Evolutionary conservation across 2,113 vertebrate genomes (phyloP).

Genomic region (Tringa solitaria): DNA sequence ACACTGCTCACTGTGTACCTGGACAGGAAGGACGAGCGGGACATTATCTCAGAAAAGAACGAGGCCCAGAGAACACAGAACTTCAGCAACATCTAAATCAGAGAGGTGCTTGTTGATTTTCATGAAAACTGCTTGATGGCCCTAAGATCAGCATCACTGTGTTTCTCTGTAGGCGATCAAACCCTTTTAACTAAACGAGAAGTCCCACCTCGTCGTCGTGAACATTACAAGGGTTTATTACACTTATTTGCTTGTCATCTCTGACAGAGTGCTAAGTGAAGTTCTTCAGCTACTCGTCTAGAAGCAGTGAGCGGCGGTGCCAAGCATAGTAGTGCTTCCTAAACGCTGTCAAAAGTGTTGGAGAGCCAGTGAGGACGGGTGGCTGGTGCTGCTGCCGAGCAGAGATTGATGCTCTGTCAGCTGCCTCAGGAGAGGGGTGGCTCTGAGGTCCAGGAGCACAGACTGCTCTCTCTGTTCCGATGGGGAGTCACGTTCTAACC

Average conservation of each 20-base stretch:
- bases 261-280: neutral
- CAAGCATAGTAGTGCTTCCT: slow-evolving; percentile 17
- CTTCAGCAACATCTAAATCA: neutral
- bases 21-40: neutral
- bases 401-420: neutral
- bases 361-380: neutral
- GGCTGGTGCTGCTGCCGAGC: neutral
- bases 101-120: neutral
- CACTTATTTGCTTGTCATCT: neutral
- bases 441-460: neutral
- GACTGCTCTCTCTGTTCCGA: neutral
- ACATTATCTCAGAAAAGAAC: neutral
- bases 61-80: neutral
- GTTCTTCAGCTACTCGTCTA: neutral
- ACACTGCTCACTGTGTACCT: neutral
- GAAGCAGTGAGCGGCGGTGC: neutral
- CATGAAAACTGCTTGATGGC: neutral
- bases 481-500: neutral
- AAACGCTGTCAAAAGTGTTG: slow-evolving; percentile 24
- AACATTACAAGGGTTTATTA: neutral
- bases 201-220: neutral
- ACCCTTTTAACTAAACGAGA: neutral
- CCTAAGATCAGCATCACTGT: neutral
- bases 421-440: neutral
- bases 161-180: neutral